Evolutionary conservation across 2,113 vertebrate genomes (phyloP).

Genomic region (Vanacampus margaritifer): DNA sequence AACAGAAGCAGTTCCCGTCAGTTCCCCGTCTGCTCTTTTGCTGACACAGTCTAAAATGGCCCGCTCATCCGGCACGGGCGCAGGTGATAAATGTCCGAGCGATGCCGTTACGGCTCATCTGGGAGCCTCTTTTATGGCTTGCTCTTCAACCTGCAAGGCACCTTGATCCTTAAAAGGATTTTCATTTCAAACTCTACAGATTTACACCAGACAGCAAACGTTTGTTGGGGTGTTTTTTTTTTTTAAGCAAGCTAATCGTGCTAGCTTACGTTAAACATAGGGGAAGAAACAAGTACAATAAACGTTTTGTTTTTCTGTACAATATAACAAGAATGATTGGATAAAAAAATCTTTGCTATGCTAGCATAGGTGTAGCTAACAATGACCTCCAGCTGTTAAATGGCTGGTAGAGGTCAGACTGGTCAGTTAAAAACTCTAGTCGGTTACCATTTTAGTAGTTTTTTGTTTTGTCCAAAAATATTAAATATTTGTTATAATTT

Average conservation of each 20-base stretch:
- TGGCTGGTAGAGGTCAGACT: no score
- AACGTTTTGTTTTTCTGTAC: no score
- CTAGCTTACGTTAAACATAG: neutral
- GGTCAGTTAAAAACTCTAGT: no score
- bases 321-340: no score
- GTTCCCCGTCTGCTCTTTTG: neutral
- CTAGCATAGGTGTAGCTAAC: no score
- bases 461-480: no score
- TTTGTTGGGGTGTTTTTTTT: neutral
- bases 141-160: conserved; percentile 4
- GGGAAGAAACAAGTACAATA: neutral
- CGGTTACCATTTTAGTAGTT: no score
- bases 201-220: neutral
- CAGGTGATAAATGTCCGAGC: conserved; percentile 26
- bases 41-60: neutral
- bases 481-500: no score
- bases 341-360: no score
- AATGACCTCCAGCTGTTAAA: no score
- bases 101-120: conserved; percentile 10
- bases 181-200: conserved; percentile 15
- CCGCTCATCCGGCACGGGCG: conserved; percentile 4
- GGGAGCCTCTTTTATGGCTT: conserved; percentile 19
- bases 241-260: neutral
- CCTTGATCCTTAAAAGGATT: conserved; percentile 14
- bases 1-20: neutral